These are phyloP conservation scores for Dinomys branickii DNA, from an alignment of 2,113 vertebrate species.

Conservation along the genomic window DNA sequence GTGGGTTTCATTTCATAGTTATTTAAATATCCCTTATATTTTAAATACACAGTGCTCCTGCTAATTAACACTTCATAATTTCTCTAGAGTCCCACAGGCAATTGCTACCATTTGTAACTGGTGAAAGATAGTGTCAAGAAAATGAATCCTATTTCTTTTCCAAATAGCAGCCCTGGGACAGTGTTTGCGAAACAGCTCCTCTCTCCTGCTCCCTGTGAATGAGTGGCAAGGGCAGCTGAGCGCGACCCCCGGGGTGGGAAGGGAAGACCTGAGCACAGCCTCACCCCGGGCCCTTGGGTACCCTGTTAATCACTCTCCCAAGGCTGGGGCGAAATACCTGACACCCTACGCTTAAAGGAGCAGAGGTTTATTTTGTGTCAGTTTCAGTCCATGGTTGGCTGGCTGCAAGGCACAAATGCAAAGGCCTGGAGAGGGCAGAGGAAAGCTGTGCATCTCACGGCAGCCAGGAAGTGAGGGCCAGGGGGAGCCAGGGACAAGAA, in stretches of 20 bases:
- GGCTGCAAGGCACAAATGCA: neutral
- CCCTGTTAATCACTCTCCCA: neutral
- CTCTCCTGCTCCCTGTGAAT: neutral
- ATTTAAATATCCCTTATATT: slow-evolving; percentile 69
- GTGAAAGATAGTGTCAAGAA: slow-evolving; percentile 72
- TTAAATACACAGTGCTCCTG: slow-evolving; percentile 74
- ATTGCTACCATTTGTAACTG: slow-evolving; percentile 60
- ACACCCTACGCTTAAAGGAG: neutral
- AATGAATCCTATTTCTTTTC: slow-evolving; percentile 68
- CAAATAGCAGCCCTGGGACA: slow-evolving; percentile 20
- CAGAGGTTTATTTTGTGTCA: neutral
- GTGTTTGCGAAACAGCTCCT: neutral
- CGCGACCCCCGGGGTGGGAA: neutral
- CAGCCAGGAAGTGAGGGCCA: neutral
- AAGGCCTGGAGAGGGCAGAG: neutral
- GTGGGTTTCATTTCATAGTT: slow-evolving; percentile 65
- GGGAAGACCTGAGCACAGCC: neutral
- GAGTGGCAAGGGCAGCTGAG: neutral
- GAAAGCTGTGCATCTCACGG: neutral
- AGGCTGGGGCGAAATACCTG: neutral
- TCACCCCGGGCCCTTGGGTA: neutral
- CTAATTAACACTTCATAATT: slow-evolving; percentile 80
- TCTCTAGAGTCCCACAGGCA: slow-evolving; percentile 73
- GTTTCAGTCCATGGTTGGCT: neutral
- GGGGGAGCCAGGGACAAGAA: neutral